phyloP scores from a whole-genome alignment of 2,797 vertebrate species.

The Channallabes apus region DNA sequence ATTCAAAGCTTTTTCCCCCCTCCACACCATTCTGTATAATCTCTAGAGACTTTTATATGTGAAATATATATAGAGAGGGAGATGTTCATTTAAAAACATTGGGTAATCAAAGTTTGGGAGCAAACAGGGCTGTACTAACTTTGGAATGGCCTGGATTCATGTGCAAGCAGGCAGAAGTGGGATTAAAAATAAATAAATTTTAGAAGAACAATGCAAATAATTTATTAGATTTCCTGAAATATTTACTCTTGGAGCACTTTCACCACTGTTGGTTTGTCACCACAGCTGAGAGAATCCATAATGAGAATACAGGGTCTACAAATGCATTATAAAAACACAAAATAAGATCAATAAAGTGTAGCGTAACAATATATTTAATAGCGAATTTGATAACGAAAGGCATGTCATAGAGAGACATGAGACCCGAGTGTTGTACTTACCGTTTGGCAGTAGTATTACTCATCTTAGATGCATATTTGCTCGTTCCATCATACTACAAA shows the following conservation, averaged over 20 bases:
- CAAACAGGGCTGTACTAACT: neutral
- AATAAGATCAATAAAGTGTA: neutral
- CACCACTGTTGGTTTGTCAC: slow-evolving; percentile 78
- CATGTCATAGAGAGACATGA: neutral
- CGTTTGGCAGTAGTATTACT: neutral
- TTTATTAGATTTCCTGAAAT: neutral
- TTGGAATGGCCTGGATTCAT: neutral
- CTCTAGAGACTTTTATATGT: no score
- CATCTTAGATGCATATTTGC: neutral
- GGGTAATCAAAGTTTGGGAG: no score
- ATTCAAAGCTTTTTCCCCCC: no score
- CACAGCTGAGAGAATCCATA: slow-evolving; percentile 83
- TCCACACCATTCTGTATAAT: no score
- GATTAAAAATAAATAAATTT: neutral
- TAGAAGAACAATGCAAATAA: neutral
- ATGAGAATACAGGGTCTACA: slow-evolving; percentile 83
- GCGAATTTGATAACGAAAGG: neutral
- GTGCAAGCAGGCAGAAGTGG: neutral
- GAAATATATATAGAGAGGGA: no score
- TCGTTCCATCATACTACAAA: neutral
- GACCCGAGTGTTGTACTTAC: slow-evolving; percentile 31
- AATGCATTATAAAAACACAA: neutral
- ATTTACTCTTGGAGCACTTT: slow-evolving; percentile 85
- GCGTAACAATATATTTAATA: neutral
- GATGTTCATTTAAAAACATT: no score